Evolutionary conservation across 2,888 invertebrate species (phyloP).

Genomic region (Platycheirus rosarum): DNA sequence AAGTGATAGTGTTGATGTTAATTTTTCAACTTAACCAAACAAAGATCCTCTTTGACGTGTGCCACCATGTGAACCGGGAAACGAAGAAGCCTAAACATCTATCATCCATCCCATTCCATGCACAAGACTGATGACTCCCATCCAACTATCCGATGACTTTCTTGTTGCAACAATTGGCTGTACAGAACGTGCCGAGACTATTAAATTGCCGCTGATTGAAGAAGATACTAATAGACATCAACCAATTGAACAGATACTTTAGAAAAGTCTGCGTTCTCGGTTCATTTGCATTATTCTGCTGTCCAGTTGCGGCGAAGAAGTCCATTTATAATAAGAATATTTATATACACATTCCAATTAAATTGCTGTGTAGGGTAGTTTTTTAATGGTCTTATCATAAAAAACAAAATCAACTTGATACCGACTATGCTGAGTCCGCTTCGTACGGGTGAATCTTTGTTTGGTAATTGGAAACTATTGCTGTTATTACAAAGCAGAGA

Average conservation of each 20-base stretch:
- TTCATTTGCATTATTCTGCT: conserved; percentile 34
- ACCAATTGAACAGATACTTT: conserved; percentile 21
- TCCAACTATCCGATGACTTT: conserved; percentile 10
- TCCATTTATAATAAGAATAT: conserved; percentile 27
- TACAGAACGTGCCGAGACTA: conserved; percentile 51
- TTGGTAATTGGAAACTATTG: conserved; percentile 11
- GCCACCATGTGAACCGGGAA: conserved; percentile 8
- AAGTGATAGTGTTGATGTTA: too few species aligned
- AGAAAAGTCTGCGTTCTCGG: conserved; percentile 3
- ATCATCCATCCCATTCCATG: background rate
- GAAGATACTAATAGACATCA: conserved; percentile 31
- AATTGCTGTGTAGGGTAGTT: conserved; percentile 33
- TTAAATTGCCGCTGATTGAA: conserved; percentile 46
- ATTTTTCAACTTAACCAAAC: too few species aligned
- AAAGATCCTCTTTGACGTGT: conserved; percentile 12
- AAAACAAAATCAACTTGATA: background rate
- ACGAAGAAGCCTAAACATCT: background rate
- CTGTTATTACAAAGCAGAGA: background rate
- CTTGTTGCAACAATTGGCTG: background rate
- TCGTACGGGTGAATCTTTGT: conserved; percentile 28
- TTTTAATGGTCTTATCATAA: conserved; percentile 30
- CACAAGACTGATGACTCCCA: background rate
- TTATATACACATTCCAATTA: conserved; percentile 44
- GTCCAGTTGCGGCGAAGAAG: conserved; percentile 21
- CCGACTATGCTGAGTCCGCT: background rate